Base-by-base conservation (phyloP, 2,113 vertebrate genomes). In the Circaetus gallicus region DNA sequence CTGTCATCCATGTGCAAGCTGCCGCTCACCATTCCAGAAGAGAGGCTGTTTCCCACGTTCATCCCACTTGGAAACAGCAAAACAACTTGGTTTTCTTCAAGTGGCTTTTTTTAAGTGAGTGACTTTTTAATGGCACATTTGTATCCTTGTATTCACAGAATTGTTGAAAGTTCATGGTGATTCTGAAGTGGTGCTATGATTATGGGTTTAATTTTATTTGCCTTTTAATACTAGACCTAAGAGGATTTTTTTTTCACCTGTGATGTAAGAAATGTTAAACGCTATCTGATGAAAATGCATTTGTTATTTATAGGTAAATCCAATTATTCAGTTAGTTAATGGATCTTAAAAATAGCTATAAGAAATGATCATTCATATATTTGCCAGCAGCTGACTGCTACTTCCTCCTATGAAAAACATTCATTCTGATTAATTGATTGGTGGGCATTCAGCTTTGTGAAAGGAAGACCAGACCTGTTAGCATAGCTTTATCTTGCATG, bases 281-380 rank as follows among this genome's bases (percentile, higher is more conserved):
- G 36, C 66, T 70, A 26, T 86, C 62, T 96, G 69, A 50, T 73
- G 70, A 96, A 96, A 96, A 97, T 80, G 42, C 85, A 65, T 82
- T 85, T 89, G 82, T 97, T 96, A 97, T 96, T 97, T 97, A 92
- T 95, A 97, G 89, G 24, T 83, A 97, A 96, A 96, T 96, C 95
- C 95, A 95, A 96, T 96, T 97, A 96, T 83, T 96, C 50, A 52
- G 63, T 93, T 93, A 85, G 34, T 94, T 93, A 95, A 45, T 59
- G 42, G 69, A 73, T 93, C 72, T 93, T 93, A 82, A 96, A 95
- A 91, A 90, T 84, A 97, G 86, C 52, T 65, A 0, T 63, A 87
- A 91, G 89, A 95, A 82, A 26, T 61, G 5, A 8, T 82, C 53
- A 76, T 89, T 93, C 53, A 38, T 87, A 1, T 58, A 40, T 86